Evolutionary conservation across 1,140 invertebrate species (phyloP).

Genomic region (Hyles euphorbiae): DNA sequence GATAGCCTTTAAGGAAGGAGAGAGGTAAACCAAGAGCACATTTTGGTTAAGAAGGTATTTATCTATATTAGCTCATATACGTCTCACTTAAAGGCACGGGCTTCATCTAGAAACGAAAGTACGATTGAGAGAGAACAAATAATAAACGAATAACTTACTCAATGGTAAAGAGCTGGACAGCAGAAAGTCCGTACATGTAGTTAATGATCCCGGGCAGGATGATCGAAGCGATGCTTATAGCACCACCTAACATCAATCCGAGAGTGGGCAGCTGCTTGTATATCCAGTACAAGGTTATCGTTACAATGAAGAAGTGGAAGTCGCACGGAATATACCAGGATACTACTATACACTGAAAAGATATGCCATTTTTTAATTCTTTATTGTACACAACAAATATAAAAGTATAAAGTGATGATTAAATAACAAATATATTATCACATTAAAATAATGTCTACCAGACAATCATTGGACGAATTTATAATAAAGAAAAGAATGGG

Average conservation of each 20-base stretch:
- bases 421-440: background rate
- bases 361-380: conserved; percentile 5
- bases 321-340: conserved; percentile 88
- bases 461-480: no score
- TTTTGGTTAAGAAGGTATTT: no score
- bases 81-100: no score
- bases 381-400: background rate
- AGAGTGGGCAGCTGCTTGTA: conserved; percentile 50
- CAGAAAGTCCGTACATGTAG: conserved; percentile 62
- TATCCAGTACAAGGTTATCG: conserved; percentile 76
- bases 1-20: no score
- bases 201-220: conserved; percentile 69
- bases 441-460: no score
- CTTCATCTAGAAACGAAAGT: no score
- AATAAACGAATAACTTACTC: conserved; percentile 52
- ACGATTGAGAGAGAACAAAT: background rate
- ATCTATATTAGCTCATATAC: no score
- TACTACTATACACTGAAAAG: conserved; percentile 81
- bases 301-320: conserved; percentile 83
- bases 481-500: no score
- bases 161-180: conserved; percentile 72
- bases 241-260: conserved; percentile 33
- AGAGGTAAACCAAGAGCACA: no score
- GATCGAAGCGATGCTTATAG: conserved; percentile 39
- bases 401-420: background rate